Conservation (phyloP, 2,797 vertebrate genomes). For the Pampus argenteus region DNA sequence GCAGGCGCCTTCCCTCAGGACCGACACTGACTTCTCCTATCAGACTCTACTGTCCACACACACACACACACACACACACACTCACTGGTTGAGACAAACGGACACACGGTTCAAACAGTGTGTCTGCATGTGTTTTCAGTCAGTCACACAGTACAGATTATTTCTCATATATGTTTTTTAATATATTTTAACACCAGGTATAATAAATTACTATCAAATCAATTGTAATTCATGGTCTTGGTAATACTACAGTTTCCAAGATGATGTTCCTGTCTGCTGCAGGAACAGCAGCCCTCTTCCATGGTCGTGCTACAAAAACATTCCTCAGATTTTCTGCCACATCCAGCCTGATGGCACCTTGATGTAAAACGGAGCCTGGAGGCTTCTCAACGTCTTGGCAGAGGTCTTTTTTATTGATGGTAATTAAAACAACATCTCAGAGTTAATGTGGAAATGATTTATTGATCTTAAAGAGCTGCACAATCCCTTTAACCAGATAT, state of each 20-base stretch:
- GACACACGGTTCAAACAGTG: conserved; percentile 15
- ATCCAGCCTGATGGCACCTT: not conserved
- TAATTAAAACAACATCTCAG: conserved; percentile 24
- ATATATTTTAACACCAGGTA: too few relatives aligned
- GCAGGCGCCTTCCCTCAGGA: conserved; percentile 62
- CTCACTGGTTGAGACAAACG: conserved; percentile 3
- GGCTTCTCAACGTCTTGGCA: conserved; percentile 9
- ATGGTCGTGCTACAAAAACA: not conserved
- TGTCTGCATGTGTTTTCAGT: conserved; percentile 15
- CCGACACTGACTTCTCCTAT: conserved; percentile 73
- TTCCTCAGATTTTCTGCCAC: conserved; percentile 7
- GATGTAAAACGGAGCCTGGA: conserved; percentile 7
- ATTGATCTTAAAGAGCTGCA: not conserved
- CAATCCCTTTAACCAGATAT: not conserved
- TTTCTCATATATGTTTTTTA: not conserved
- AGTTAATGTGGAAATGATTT: conserved; percentile 13
- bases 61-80: conserved; percentile 1
- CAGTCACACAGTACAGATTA: not conserved
- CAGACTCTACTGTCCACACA: conserved; percentile 65
- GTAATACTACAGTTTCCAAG: not conserved
- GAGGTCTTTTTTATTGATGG: conserved; percentile 1
- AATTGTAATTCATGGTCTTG: too few relatives aligned
- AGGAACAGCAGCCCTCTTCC: not conserved
- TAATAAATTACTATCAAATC: too few relatives aligned
- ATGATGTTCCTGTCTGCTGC: not conserved